phyloP scores from a whole-genome alignment of 2,888 invertebrate species.

The Hetaerina titia region DNA sequence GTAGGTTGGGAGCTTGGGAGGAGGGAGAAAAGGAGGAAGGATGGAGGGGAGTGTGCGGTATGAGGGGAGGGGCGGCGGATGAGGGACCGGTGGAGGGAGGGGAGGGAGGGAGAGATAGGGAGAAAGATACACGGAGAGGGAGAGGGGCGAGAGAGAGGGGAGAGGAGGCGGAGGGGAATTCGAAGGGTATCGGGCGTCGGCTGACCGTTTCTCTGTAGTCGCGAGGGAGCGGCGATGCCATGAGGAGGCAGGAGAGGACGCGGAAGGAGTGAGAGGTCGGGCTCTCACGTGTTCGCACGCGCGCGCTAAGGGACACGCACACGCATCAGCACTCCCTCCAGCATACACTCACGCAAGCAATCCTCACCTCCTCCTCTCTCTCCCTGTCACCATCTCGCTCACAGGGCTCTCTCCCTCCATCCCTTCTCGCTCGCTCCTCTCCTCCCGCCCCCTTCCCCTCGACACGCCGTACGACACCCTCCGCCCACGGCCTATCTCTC shows the following conservation, averaged over 20 bases:
- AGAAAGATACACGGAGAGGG: neutral
- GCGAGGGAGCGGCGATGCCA: slow-evolving; percentile 63
- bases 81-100: neutral
- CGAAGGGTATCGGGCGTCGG: slow-evolving; percentile 62
- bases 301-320: slow-evolving; percentile 24
- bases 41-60: neutral
- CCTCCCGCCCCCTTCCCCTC: neutral
- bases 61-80: neutral
- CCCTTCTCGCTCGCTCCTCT: neutral
- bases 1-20: neutral
- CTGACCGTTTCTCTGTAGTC: slow-evolving; percentile 64
- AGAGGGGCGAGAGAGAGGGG: neutral
- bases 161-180: neutral
- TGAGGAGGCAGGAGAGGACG: slow-evolving; percentile 56
- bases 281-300: slow-evolving; percentile 56
- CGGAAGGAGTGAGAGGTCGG: slow-evolving; percentile 24
- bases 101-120: neutral
- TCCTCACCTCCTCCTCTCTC: neutral
- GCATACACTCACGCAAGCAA: neutral
- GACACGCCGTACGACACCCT: neutral
- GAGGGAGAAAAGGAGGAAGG: slow-evolving; percentile 24
- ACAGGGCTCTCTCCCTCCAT: neutral
- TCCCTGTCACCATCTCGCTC: neutral
- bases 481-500: neutral
- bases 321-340: slow-evolving; percentile 13